Evolutionary conservation across 2,888 invertebrate species (phyloP), one percentile per base, ranked within the genome.

Genomic region (Dorcus hopei): DNA sequence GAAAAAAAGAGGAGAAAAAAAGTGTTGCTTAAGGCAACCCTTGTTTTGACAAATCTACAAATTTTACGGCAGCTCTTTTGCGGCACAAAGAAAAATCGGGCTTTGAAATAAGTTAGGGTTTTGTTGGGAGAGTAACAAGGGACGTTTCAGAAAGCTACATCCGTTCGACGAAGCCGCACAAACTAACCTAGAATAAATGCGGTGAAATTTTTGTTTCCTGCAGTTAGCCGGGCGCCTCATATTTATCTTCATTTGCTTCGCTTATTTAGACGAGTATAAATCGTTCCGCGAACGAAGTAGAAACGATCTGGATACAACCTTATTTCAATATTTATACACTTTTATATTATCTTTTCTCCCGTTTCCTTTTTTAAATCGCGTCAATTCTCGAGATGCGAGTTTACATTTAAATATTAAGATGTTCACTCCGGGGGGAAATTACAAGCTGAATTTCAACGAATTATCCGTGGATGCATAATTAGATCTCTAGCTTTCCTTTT

Each of bases 361-460:
- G 16, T 58, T 63, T 58, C 52, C 61, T 58, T 58, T 58, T 54
- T 58, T 49, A 58, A 61, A 62, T 66, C 61, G 62, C 65, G 66
- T 67, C 68, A 66, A 66, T 67, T 65, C 65, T 56, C 63, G 58
- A 56, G 61, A 63, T 63, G 63, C 65, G 60, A 60, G 61, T 64
- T 63, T 62, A 62, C 62, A 65, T 65, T 68, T 68, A 70, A 70
- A 70, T 69, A 69, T 70, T 70, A 66, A 70, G 62, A 62, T 54
- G 56, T 54, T 61, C 61, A 62, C 65, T 66, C 67, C 65, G 61
- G 65, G 62, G 69, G 66, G 67, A 70, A 70, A 68, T 70, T 69
- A 69, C 63, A 58, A 53, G 54, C 58, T 53, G 61, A 61, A 65
- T 58, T 59, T 57, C 57, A 49, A 54, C 59, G 60, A 60, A 63